Evolutionary conservation across 2,113 vertebrate genomes (phyloP), one percentile per base, ranked within the genome.

Genomic region (Leptosomus discolor): DNA sequence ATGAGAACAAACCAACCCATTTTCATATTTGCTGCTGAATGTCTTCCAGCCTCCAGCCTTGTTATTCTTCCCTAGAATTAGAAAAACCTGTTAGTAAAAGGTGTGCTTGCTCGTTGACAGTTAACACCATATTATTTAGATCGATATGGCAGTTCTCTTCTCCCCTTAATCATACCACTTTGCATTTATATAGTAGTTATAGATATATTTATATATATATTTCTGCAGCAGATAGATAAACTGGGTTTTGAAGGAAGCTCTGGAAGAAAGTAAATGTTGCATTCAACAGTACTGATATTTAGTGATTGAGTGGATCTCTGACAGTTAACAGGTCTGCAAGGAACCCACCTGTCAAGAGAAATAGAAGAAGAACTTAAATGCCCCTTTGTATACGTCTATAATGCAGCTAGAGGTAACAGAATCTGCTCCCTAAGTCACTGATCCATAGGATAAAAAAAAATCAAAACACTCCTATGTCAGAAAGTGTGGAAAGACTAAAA

Each of bases 11-110:
- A 85, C 37, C 34, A 94, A 71, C 74, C 71, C 79, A 61, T 91
- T 97, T 93, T 92, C 84, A 20, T 90, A 95, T 95, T 94, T 91
- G 85, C 86, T 90, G 74, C 85, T 96, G 76, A 94, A 91, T 43
- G 32, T 90, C 90, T 93, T 85, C 56, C 89, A 91, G 83, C 82
- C 80, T 97, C 57, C 34, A 76, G 74, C 85, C 68, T 76, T 87
- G 61, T 78, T 96, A 96, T 97, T 92, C 91, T 91, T 93, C 41
- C 73, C 58, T 54, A 73, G 69, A 97, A 95, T 93, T 67, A 78
- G 89, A 81, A 89, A 90, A 88, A 57, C 41, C 78, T 86, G 94
- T 86, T 94, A 90, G 79, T 43, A 90, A 85, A 45, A 88, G 90
- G 84, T 83, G 63, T 58, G 41, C 70, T 93, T 93, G 77, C 71